Percentiles rank a stretch among this genome's conserved stretches.
Conservation (phyloP, 1,140 invertebrate genomes). For the Magallana ariakensis region DNA sequence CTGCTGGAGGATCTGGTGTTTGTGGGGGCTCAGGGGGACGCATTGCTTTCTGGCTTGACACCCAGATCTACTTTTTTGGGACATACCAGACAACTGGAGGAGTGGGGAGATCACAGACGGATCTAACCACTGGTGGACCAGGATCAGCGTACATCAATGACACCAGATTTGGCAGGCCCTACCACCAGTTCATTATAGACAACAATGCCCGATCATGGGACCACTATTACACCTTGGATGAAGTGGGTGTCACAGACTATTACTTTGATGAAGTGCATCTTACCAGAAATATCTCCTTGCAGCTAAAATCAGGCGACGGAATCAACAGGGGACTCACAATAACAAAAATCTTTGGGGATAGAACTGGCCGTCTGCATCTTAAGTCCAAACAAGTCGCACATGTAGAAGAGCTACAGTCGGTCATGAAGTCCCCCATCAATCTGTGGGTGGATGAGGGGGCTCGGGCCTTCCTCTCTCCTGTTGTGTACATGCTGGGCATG, state of each 20-base stretch:
- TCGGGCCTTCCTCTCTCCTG: conserved; percentile 63
- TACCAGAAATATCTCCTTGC: conserved; percentile 64
- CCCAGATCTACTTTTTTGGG: conserved; percentile 65
- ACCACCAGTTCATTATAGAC: conserved; percentile 63
- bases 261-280: conserved; percentile 71
- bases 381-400: conserved; percentile 62
- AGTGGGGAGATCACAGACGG: conserved; percentile 55
- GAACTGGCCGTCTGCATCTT: conserved; percentile 65
- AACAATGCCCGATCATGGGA: conserved; percentile 66
- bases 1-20: conserved; percentile 62
- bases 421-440: conserved; percentile 67
- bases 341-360: conserved; percentile 67
- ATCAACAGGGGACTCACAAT: conserved; percentile 56
- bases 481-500: conserved; percentile 70
- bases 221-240: conserved; percentile 65
- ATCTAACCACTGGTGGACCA: conserved; percentile 61
- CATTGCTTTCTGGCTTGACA: conserved; percentile 63
- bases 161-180: conserved; percentile 56
- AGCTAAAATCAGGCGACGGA: conserved; percentile 60
- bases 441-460: conserved; percentile 69
- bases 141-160: conserved; percentile 69
- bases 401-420: conserved; percentile 64
- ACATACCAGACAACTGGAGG: conserved; percentile 64
- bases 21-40: conserved; percentile 70
- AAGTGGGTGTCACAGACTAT: conserved; percentile 55